These are phyloP conservation scores for Encarsia formosa DNA, from an alignment of 2,888 invertebrate genomes.

Conservation along the genomic window DNA sequence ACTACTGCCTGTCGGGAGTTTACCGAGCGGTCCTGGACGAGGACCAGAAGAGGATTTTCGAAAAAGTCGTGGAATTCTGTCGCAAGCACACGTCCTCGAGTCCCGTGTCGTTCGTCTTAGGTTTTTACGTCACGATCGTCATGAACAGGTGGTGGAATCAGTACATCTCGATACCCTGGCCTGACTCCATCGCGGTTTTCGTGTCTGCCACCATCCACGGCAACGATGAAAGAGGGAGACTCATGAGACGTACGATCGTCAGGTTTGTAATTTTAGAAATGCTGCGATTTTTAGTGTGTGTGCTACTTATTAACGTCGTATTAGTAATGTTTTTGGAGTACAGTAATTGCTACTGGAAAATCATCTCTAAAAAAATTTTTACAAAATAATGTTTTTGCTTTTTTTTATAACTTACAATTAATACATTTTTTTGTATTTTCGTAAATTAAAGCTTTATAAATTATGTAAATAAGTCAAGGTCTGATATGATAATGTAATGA, in stretches of 20 bases:
- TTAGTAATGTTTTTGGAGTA: no score
- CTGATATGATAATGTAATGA: no score
- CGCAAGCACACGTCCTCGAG: conserved; percentile 82
- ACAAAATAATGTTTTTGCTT: no score
- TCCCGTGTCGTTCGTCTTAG: conserved; percentile 87
- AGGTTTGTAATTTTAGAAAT: conserved; percentile 45
- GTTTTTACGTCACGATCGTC: conserved; percentile 90
- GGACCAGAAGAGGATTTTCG: conserved; percentile 72
- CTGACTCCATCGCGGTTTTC: conserved; percentile 58
- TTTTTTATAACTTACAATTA: no score
- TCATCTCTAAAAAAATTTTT: no score
- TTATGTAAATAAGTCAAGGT: no score
- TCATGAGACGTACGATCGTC: conserved; percentile 58
- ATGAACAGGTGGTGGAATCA: conserved; percentile 83
- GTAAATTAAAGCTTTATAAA: no score
- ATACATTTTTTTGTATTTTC: no score
- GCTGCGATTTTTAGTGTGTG: neutral
- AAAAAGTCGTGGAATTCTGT: conserved; percentile 79
- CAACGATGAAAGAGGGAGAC: conserved; percentile 57
- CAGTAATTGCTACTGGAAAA: no score
- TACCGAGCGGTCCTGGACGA: conserved; percentile 70
- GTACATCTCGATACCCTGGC: conserved; percentile 59
- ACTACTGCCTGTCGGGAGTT: conserved; percentile 72
- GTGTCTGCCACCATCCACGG: conserved; percentile 59
- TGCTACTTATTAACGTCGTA: no score